Base-by-base conservation (phyloP, 2,113 vertebrate genomes). In the Lamprologus speciosus region DNA sequence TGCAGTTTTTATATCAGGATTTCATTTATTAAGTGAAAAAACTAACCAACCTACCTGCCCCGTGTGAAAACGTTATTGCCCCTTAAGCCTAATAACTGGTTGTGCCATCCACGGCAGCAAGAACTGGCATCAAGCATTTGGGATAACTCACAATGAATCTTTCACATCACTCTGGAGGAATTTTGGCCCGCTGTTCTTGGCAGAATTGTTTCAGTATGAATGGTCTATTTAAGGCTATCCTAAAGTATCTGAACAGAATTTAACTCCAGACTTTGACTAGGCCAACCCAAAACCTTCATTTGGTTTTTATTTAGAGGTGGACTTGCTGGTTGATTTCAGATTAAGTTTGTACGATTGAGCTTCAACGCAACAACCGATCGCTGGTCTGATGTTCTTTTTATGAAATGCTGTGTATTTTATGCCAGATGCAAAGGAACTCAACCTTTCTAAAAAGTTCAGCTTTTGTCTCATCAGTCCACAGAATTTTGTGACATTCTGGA, bases 331-430 rank as follows among this genome's bases (percentile, higher is more conserved):
- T 42, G 5, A 21, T 45, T 17, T 16, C 33, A 12, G 33, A 65
- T 65, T 37, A 65, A 19, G 57, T 37, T 70, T 68, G 1, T 45
- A 14, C 1, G 2, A 42, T 17, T 73, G 37, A 45, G 21, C 2
- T 73, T 45, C 37, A 73, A 16, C 1, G 13, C 68, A 73, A 2
- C 1, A 73, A 45, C 37, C 2, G 0, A 26, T 45, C 8, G 21
- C 37, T 6, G 68, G 35, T 5, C 63, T 68, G 33, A 21, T 21
- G 11, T 68, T 68, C 35, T 40, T 40, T 68, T 68, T 68, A 40
- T 68, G 35, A 68, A 68, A 68, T 68, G n/a, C 35, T 68, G 35
- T 68, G 63, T 40, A 19, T 68, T 68, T 68, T 37, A 40, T 68
- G 11, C 33, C 19, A 68, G 0, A 68, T 68, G 33, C 7, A 68